Evolutionary conservation across 2,888 invertebrate species (phyloP).

Genomic region (Sinohyriopsis cumingii): DNA sequence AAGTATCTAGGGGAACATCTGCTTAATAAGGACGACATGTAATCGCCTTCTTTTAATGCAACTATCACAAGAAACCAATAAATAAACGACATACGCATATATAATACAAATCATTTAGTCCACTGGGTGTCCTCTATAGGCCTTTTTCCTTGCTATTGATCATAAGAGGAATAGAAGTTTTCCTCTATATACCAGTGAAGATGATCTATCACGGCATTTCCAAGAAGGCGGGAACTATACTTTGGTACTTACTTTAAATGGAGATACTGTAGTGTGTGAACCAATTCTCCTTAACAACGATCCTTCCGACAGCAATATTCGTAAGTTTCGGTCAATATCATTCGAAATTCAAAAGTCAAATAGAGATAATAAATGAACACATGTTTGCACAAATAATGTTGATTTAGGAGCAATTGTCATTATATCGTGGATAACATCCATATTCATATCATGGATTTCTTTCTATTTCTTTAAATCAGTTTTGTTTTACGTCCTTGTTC

Average conservation of each 20-base stretch:
- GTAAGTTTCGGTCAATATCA: conserved; percentile 37
- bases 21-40: too few species aligned
- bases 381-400: too few species aligned
- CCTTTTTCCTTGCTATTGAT: neutral
- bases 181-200: conserved; percentile 33
- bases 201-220: conserved; percentile 28
- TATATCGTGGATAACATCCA: neutral
- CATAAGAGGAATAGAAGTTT: conserved; percentile 1
- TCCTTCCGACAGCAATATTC: conserved; percentile 49
- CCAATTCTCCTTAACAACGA: conserved; percentile 25
- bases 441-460: neutral
- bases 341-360: too few species aligned
- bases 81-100: too few species aligned
- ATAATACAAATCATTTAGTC: too few species aligned
- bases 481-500: too few species aligned
- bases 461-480: neutral
- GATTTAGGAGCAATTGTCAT: too few species aligned
- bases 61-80: too few species aligned
- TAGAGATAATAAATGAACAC: too few species aligned
- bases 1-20: too few species aligned
- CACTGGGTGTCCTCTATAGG: too few species aligned
- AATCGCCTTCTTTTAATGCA: too few species aligned
- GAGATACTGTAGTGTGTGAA: conserved; percentile 21
- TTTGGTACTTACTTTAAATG: conserved; percentile 29
- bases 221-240: conserved; percentile 46